A percentile compares a stretch with the other conserved stretches of the same genome.
Evolutionary conservation across 2,113 vertebrate species (phyloP).

Genomic region (Urocitellus parryii): DNA sequence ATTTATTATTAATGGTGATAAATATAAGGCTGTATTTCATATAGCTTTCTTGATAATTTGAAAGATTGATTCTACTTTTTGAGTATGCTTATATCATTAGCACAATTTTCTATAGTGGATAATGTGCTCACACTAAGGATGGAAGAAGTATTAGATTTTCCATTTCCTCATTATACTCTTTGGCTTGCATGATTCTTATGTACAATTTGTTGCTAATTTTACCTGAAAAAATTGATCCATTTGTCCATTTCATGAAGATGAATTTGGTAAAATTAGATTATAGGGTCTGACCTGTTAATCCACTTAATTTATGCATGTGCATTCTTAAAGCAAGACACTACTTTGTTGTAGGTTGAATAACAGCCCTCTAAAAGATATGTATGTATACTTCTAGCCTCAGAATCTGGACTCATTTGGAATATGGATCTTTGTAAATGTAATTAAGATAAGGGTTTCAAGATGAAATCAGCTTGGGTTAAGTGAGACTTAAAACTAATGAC

Average conservation of each 20-base stretch:
- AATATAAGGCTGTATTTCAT: background rate
- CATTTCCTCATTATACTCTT: background rate
- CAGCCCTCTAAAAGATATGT: background rate
- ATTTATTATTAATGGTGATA: background rate
- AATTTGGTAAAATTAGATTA: background rate
- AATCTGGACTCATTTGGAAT: background rate
- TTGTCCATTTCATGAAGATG: background rate
- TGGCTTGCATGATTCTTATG: background rate
- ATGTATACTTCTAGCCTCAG: background rate
- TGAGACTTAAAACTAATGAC: background rate
- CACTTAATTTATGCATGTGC: background rate
- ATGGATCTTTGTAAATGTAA: background rate
- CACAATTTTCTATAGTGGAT: background rate
- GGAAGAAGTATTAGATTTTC: background rate
- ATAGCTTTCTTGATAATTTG: background rate
- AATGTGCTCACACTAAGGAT: background rate
- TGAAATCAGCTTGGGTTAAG: background rate
- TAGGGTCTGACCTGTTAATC: background rate
- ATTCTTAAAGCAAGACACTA: background rate
- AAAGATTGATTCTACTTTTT: background rate
- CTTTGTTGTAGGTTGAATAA: background rate
- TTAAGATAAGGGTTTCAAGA: background rate
- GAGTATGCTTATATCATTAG: background rate
- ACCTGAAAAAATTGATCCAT: background rate
- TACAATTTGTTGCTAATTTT: background rate